Percentiles rank a stretch among this genome's conserved stretches.
Evolutionary conservation across 1,140 invertebrate genomes (phyloP).

Genomic region (Drosophila simulans): DNA sequence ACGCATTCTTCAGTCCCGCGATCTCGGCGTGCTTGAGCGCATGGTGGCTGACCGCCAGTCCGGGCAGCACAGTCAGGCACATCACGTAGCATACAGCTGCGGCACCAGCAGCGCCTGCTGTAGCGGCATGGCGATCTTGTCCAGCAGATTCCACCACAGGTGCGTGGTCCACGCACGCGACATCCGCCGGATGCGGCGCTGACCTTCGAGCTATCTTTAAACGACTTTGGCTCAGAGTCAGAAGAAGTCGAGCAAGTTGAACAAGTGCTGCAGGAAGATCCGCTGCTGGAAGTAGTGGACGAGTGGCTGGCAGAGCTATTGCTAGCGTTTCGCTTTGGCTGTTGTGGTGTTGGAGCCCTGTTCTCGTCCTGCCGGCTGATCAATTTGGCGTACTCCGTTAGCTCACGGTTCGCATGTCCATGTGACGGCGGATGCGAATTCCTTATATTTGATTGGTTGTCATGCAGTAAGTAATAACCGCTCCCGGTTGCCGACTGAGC

Average conservation of each 20-base stretch:
- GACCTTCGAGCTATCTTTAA: not conserved
- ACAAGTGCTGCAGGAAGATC: no score
- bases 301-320: conserved; percentile 10
- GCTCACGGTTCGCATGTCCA: not conserved
- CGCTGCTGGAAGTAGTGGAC: conserved; percentile 6
- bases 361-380: not conserved
- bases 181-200: no score
- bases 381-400: conserved; percentile 16
- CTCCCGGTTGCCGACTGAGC: not conserved
- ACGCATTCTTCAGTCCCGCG: conserved; percentile 1
- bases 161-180: no score
- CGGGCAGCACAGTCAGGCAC: no score
- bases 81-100: no score
- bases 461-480: not conserved
- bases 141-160: no score
- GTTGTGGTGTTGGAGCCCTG: not conserved
- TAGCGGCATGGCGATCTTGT: no score
- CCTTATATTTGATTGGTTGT: not conserved
- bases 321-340: not conserved
- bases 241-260: not conserved
- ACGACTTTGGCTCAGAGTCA: not conserved
- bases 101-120: no score
- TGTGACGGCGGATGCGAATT: not conserved
- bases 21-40: no score
- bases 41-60: no score